phyloP scores from a whole-genome alignment of 2,888 invertebrate species.

The Mactromeris polynyma region DNA sequence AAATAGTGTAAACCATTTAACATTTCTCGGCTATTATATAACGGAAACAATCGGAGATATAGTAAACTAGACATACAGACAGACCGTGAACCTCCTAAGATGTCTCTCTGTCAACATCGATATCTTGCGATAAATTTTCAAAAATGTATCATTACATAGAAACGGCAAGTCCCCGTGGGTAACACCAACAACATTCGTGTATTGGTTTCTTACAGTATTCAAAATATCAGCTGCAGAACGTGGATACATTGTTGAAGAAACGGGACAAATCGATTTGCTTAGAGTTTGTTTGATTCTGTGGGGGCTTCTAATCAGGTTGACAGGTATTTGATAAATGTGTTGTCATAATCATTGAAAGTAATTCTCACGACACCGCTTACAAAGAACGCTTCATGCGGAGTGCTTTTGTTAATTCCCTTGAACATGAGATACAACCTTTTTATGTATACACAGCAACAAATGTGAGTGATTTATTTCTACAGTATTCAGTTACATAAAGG shows the following conservation, averaged over 20 bases:
- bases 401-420: background rate
- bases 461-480: background rate
- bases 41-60: too few species aligned
- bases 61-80: too few species aligned
- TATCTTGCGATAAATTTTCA: too few species aligned
- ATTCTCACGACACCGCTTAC: conserved; percentile 20
- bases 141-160: too few species aligned
- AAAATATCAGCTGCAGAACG: background rate
- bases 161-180: too few species aligned
- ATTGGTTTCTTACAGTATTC: too few species aligned
- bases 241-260: background rate
- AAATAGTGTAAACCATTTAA: too few species aligned
- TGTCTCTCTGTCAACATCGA: too few species aligned
- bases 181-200: too few species aligned
- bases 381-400: conserved; percentile 3
- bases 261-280: background rate
- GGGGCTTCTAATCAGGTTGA: background rate
- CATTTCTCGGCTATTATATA: too few species aligned
- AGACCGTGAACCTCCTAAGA: too few species aligned
- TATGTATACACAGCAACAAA: background rate
- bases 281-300: background rate
- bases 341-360: background rate
- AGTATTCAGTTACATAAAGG: background rate
- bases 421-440: background rate
- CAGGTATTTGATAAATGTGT: conserved; percentile 24